These are phyloP conservation scores for Watsonalla binaria DNA, from an alignment of 2,888 invertebrate genomes.

Conservation along the genomic window DNA sequence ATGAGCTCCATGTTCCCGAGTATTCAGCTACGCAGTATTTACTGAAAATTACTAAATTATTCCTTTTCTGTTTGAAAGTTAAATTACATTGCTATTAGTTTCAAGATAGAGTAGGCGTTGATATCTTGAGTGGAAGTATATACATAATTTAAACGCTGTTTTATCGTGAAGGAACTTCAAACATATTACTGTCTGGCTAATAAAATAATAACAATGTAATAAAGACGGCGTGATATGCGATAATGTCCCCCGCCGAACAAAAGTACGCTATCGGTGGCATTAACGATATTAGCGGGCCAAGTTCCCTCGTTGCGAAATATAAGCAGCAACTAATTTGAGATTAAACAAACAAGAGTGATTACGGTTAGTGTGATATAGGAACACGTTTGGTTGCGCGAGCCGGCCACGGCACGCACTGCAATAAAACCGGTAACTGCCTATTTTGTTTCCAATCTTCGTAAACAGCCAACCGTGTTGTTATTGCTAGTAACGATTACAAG, in stretches of 20 bases:
- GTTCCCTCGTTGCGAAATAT: conserved; percentile 29
- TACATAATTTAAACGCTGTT: neutral
- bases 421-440: conserved; percentile 35
- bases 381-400: conserved; percentile 4
- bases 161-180: too few species aligned
- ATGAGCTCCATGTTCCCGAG: too few species aligned
- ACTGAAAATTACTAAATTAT: too few species aligned
- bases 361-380: conserved; percentile 21
- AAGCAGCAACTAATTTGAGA: conserved; percentile 37
- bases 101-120: too few species aligned
- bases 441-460: conserved; percentile 38
- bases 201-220: neutral
- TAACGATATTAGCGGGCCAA: conserved; percentile 28
- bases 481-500: conserved; percentile 44
- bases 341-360: conserved; percentile 48
- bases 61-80: too few species aligned
- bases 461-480: conserved; percentile 33
- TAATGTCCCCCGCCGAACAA: conserved; percentile 3
- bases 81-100: too few species aligned
- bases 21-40: too few species aligned
- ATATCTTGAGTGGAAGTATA: neutral
- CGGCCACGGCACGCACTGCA: conserved; percentile 15
- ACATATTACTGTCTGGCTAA: neutral
- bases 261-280: conserved; percentile 16
- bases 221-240: neutral